Evolutionary conservation across 2,797 vertebrate genomes (phyloP).

Genomic region (Acanthopagrus latus): DNA sequence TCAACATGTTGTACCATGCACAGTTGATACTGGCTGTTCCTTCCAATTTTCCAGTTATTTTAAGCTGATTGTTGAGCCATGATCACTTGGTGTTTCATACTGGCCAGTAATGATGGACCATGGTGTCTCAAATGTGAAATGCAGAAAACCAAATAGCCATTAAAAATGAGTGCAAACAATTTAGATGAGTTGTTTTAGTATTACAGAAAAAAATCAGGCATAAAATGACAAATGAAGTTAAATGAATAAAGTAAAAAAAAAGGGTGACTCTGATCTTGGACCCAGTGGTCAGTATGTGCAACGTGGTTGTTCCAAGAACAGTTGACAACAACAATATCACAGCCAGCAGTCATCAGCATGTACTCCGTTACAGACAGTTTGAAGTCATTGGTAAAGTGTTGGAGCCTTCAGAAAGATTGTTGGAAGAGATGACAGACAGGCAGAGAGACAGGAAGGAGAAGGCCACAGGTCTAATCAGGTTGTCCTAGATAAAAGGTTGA

Average conservation of each 20-base stretch:
- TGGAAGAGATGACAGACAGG: conserved; percentile 15
- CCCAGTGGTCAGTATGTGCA: not conserved
- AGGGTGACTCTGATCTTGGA: not conserved
- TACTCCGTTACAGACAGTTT: conserved; percentile 15
- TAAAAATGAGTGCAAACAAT: conserved; percentile 9
- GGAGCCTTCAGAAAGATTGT: conserved; percentile 8
- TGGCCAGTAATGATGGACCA: not conserved
- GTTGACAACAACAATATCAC: conserved; percentile 37
- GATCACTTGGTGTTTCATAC: not conserved
- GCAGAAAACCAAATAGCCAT: not conserved
- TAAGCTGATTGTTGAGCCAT: not conserved
- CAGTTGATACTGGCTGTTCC: not conserved
- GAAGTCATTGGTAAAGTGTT: conserved; percentile 15
- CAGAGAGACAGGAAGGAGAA: not conserved
- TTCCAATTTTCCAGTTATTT: conserved; percentile 1
- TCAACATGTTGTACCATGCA: not conserved
- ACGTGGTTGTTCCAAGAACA: conserved; percentile 29
- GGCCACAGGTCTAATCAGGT: conserved; percentile 41
- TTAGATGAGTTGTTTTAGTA: not conserved
- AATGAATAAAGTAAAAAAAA: too few species aligned
- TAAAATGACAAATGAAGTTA: not conserved
- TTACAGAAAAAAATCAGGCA: not conserved
- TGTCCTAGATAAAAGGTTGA: conserved; percentile 46
- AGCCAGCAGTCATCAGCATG: conserved; percentile 19
- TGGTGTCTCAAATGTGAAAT: not conserved